Evolutionary conservation across 2,797 vertebrate species (phyloP).

Genomic region (Halcyon chelicuti): DNA sequence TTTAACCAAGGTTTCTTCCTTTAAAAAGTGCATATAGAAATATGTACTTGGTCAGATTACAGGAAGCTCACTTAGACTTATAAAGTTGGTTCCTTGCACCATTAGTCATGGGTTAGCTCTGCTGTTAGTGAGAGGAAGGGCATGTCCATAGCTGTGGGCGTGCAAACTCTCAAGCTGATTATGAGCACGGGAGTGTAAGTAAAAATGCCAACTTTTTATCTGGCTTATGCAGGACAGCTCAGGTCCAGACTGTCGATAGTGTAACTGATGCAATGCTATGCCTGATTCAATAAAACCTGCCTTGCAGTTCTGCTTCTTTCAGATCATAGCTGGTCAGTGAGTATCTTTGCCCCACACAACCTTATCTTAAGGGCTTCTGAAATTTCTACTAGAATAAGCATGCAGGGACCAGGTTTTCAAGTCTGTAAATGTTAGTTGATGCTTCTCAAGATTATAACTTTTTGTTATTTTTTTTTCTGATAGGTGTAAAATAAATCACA

Average conservation of each 20-base stretch:
- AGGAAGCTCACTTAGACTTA: neutral
- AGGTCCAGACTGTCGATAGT: neutral
- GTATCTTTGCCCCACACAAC: neutral
- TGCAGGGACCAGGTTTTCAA: neutral
- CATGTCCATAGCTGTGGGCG: neutral
- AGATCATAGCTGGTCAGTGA: neutral
- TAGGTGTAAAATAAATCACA: neutral
- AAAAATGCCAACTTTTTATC: neutral
- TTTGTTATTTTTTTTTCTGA: neutral
- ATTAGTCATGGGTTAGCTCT: rapidly evolving
- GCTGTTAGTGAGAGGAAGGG: neutral
- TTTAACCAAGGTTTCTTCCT: neutral
- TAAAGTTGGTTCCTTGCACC: neutral
- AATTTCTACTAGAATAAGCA: neutral
- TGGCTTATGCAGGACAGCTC: neutral
- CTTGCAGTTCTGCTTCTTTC: neutral
- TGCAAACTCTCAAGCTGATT: neutral
- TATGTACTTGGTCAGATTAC: neutral
- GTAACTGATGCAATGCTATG: neutral
- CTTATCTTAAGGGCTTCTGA: neutral
- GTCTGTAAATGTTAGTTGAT: neutral
- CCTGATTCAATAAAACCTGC: neutral
- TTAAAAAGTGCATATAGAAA: neutral
- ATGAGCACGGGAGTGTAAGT: neutral
- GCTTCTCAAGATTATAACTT: neutral